Evolutionary conservation across 2,113 vertebrate species (phyloP), one percentile per base, ranked within the genome.

Genomic region (Clarias gariepinus): DNA sequence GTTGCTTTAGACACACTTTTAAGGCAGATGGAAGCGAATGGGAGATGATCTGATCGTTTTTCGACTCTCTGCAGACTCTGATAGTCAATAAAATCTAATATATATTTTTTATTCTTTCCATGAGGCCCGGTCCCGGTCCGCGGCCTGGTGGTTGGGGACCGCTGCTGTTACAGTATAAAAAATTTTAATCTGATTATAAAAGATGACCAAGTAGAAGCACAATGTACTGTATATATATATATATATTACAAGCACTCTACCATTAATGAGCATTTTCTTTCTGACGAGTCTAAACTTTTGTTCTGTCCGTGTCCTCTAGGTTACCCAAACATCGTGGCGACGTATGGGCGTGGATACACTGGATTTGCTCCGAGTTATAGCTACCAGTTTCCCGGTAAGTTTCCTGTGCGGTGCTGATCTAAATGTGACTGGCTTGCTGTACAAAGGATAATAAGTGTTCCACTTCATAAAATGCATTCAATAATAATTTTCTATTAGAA

Each of bases 291-390:
- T 71, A 84, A 73, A 55, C 55, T 87, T 58, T 86, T 63, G 18
- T 84, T 81, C 5, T 80, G 52, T 87, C 47, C 76, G 4, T 82
- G 28, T 89, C 69, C 90, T 92, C 90, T 94, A 99, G 98, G 98
- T 96, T 99, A 99, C 93, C 98, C 98, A 71, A 99, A 99, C 94
- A 99, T 99, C 89, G 98, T 99, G 91, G 97, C 98, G 58, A 99
- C 98, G 0, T 99, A 99, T 30, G 98, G 98, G 91, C 96, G 98
- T 78, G 98, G 98, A 94, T 99, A 99, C 91, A 98, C 97, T 85
- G 98, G 98, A 95, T 99, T 99, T 89, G 96, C 98, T 92, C 98
- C 98, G 60, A 98, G 98, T 95, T 99, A 99, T 94, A 99, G 98
- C 94, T 99, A 99, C 93, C 98, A 99, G 93, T 99, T 99, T 93